Base-by-base conservation (phyloP, 2,113 vertebrate species). In the Sialia sialis region DNA sequence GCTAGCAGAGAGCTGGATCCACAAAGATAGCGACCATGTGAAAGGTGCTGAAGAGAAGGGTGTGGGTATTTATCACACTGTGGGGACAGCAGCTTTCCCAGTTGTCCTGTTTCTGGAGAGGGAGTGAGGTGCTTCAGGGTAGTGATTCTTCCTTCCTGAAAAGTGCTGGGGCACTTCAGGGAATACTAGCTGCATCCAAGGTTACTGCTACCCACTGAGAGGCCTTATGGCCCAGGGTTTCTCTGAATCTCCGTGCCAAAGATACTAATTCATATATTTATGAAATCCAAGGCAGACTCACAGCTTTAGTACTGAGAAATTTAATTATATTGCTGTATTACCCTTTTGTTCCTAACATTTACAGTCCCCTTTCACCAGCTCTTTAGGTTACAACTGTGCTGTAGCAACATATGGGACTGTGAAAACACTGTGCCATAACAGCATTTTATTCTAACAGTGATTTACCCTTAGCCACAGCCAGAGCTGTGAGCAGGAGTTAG, bases 361-460 rank as follows among this genome's bases (percentile, higher is more conserved):
- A 41, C n/a, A 84, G 44, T 66, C 43, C 17, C 6, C 26, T 63
- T 84, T 59, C 52, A 41, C 11, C 21, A 39, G 52, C 25, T 78
- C 48, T 51, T 81, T 16, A 44, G 52, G n/a, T 67, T 84, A 38
- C 67, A 70, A 48, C 39, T 70, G 64, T 59, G 63, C 55, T 70
- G 38, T 30, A 81, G 68, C 72, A 86, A 41, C n/a, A 32, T 39
- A n/a, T 69, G 29, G 34, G 49, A 49, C 54, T 6, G 2, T 60
- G 54, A 83, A 95, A 84, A 32, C 63, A 85, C 25, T 0, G 3
- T 80, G 63, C 75, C 36, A 26, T 82, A 75, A 39, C 25, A 82
- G 25, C 44, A 46, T 75, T 94, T 92, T 74, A 55, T 88, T 94
- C 64, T 67, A 66, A 64, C n/a, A 63, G 36, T 72, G 63, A n/a